Evolutionary conservation across 2,797 vertebrate genomes (phyloP).

Genomic region (Morelia viridis): DNA sequence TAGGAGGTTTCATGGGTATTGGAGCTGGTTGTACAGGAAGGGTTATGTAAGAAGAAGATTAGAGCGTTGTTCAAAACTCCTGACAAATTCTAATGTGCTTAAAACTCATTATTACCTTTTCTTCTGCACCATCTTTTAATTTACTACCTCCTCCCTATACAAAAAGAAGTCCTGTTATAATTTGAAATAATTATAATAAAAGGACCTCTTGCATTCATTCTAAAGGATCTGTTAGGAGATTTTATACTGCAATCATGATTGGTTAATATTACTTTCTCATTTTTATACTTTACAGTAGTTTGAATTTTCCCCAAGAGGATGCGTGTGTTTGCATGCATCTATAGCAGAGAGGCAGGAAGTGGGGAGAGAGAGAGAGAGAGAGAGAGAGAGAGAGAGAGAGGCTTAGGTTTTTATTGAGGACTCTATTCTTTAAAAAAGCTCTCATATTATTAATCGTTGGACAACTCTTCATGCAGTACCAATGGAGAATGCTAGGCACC

Average conservation of each 20-base stretch:
- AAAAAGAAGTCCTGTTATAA: background rate
- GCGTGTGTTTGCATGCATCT: background rate
- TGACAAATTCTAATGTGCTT: background rate
- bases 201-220: background rate
- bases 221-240: background rate
- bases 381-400: background rate
- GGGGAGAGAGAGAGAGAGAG: background rate
- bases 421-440: background rate
- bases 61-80: background rate
- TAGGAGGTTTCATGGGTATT: background rate
- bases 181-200: background rate
- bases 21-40: background rate
- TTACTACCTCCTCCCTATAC: background rate
- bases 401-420: background rate
- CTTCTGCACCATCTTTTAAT: background rate
- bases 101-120: background rate
- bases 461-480: background rate
- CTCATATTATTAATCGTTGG: background rate
- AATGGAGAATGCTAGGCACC: background rate
- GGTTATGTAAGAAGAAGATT: background rate
- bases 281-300: background rate
- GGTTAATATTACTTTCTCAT: background rate
- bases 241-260: background rate
- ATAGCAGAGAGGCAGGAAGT: background rate
- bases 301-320: background rate